phyloP scores from a whole-genome alignment of 2,113 vertebrate genomes.

The Nasalis larvatus region DNA sequence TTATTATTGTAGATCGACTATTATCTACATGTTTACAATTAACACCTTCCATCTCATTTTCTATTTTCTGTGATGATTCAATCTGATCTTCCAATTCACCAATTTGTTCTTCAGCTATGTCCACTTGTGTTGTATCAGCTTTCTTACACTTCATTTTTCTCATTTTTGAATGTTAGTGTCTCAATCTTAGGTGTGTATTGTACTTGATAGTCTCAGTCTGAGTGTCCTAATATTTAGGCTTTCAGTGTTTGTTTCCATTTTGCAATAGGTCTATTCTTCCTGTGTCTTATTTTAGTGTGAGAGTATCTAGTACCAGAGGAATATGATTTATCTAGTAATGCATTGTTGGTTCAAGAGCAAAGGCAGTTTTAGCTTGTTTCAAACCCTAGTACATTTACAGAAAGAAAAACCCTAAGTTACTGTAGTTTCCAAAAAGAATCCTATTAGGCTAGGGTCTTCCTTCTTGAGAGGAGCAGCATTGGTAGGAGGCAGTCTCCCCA shows the following conservation, averaged over 20 bases:
- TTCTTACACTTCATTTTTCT: not conserved
- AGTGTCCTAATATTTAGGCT: not conserved
- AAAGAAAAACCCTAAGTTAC: not conserved
- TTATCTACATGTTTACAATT: not conserved
- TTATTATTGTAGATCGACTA: not conserved
- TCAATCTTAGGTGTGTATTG: not conserved
- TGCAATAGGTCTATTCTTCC: not conserved
- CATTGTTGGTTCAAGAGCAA: not conserved
- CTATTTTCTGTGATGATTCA: not conserved
- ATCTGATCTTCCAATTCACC: not conserved
- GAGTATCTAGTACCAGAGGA: not conserved
- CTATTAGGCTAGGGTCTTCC: not conserved
- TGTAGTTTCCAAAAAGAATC: not conserved
- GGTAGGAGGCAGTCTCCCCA: not conserved
- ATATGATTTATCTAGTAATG: not conserved
- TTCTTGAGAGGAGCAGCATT: not conserved
- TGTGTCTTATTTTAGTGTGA: not conserved
- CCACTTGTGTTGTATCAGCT: not conserved
- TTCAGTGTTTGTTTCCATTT: not conserved
- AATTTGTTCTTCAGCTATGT: not conserved
- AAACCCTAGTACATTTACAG: not conserved
- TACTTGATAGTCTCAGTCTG: not conserved
- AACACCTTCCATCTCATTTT: not conserved
- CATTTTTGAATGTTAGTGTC: not conserved
- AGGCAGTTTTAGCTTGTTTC: not conserved